Conservation (phyloP, 2,888 invertebrate genomes). For the Drosophila mimetica region DNA sequence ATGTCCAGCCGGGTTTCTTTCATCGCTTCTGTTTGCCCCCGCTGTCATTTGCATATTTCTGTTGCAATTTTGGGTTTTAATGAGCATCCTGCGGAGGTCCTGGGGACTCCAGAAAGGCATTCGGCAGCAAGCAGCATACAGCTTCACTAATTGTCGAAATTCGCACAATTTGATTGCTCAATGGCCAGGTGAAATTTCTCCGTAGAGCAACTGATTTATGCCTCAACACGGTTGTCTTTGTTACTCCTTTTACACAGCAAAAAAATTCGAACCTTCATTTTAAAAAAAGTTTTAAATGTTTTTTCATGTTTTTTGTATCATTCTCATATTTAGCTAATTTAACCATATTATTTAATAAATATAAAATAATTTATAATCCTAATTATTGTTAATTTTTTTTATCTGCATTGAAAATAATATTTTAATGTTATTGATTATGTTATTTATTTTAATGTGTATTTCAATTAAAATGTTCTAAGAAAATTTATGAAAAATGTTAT, state of each 20-base stretch:
- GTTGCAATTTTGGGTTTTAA: conserved; percentile 45
- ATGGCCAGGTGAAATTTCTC: conserved; percentile 48
- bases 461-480: too few species aligned
- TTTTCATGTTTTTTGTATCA: not conserved
- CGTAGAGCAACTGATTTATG: conserved; percentile 64
- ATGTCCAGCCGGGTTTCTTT: conserved; percentile 22
- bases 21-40: not conserved
- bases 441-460: too few species aligned
- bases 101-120: conserved; percentile 3
- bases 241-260: conserved; percentile 4
- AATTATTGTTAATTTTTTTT: too few species aligned
- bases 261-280: not conserved
- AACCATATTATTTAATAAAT: too few species aligned
- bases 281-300: not conserved
- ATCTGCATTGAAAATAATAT: too few species aligned
- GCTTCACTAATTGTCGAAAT: conserved; percentile 45
- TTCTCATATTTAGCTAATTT: too few species aligned
- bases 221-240: conserved; percentile 26
- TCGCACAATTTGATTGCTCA: conserved; percentile 61
- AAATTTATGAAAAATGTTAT: too few species aligned
- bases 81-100: conserved; percentile 40
- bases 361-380: too few species aligned
- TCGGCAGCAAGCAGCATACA: conserved; percentile 1
- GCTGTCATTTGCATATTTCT: conserved; percentile 38
- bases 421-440: too few species aligned